Conservation (phyloP, 2,888 invertebrate species). For the Syrista parreyssii region DNA sequence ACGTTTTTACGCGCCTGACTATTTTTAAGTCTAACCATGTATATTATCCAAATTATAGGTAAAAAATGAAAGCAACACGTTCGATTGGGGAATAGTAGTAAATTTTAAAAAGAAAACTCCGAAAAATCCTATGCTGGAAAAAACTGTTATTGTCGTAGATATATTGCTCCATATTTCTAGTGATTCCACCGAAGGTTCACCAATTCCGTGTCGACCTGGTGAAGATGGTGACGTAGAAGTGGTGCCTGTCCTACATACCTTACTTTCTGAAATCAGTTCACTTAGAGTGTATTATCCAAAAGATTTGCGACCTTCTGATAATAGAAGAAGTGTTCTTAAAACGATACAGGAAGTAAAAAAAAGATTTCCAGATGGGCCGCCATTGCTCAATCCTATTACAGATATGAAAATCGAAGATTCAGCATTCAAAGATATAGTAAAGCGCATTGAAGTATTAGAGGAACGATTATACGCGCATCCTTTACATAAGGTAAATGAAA, state of each 20-base stretch:
- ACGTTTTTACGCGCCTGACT: not conserved
- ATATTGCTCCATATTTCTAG: constrained; percentile 84
- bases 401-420: constrained; percentile 96
- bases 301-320: constrained; percentile 87
- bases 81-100: constrained; percentile 97
- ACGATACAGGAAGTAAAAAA: constrained; percentile 90
- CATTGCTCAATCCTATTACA: constrained; percentile 90
- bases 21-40: not conserved
- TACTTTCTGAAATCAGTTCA: constrained; percentile 89
- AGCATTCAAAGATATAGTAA: constrained; percentile 82
- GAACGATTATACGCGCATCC: constrained; percentile 84
- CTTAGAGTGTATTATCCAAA: constrained; percentile 91
- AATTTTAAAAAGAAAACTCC: constrained; percentile 84
- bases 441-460: constrained; percentile 86
- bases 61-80: constrained; percentile 85
- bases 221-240: constrained; percentile 89
- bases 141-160: constrained; percentile 79
- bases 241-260: constrained; percentile 84
- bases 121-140: constrained; percentile 68
- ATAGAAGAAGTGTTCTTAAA: constrained; percentile 85
- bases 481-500: constrained; percentile 72
- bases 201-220: constrained; percentile 77
- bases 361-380: constrained; percentile 88
- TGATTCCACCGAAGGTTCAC: constrained; percentile 71
- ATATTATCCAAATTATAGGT: constrained; percentile 68